phyloP scores from a whole-genome alignment of 2,113 vertebrate species.

The Onychostruthus taczanowskii region DNA sequence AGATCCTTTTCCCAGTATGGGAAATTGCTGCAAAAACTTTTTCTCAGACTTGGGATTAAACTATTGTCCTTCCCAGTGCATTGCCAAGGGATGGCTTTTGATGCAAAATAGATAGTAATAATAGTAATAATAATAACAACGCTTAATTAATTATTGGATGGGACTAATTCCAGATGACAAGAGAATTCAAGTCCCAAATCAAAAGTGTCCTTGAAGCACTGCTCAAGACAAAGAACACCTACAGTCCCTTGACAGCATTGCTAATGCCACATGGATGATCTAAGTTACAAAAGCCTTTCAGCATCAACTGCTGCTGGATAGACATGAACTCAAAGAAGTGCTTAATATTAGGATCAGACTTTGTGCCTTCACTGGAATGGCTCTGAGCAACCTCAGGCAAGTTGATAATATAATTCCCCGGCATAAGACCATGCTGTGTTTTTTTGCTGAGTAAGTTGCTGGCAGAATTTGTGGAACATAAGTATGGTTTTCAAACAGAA shows the following conservation, averaged over 20 bases:
- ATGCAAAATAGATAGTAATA: background rate
- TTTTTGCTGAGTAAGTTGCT: background rate
- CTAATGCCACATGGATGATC: background rate
- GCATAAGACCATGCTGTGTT: background rate
- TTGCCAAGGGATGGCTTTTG: background rate
- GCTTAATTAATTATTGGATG: background rate
- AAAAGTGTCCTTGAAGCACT: background rate
- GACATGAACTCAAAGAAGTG: background rate
- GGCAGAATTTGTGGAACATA: background rate
- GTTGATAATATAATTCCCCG: background rate
- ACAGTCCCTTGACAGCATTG: background rate
- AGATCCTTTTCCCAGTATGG: background rate
- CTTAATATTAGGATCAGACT: background rate
- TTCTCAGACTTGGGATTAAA: background rate
- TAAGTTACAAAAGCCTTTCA: background rate
- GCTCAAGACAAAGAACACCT: background rate
- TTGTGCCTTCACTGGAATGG: background rate
- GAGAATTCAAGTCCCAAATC: background rate
- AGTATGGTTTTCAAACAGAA: background rate
- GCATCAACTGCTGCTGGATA: background rate
- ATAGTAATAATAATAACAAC: background rate
- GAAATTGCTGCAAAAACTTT: background rate
- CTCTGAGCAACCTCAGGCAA: background rate
- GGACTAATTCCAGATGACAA: background rate
- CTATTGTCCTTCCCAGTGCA: background rate